Base-by-base conservation (phyloP, 2,113 vertebrate species). In the Carassius carassius region DNA sequence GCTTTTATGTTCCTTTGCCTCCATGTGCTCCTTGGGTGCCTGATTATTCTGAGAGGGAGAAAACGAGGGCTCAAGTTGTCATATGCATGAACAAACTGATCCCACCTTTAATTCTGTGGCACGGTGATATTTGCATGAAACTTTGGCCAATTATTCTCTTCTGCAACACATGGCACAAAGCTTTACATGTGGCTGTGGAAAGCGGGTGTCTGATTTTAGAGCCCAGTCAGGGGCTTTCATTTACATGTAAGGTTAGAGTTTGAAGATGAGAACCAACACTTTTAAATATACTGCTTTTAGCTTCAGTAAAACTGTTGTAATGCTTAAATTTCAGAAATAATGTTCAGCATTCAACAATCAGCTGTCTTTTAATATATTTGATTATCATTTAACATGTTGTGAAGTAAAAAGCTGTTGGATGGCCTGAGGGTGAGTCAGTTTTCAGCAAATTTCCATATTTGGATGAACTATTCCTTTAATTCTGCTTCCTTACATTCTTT, bases 131-230 rank as follows among this genome's bases (percentile, higher is more conserved):
- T 93, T 94, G 92, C 93, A 94, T 94, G 92, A 92, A 91, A 90
- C 93, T 91, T 92, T 92, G 92, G 90, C 93, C 93, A 95, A 95
- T 94, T 95, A 94, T 90, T 89, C 88, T 89, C 75, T 84, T 54
- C 88, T 86, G 90, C 88, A 89, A 88, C 83, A 77, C 86, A 91
- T 90, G 51, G 75, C 86, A 78, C 86, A 54, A 87, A 90, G 89
- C 86, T 84, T 91, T 90, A 91, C 91, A 92, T 90, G 85, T 91
- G 91, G 91, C 63, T 90, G 76, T 81, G 85, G 85, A 86, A 23
- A 8, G 49, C 29, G 74, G 44, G 84, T 88, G 92, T 92, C 91
- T 90, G 84, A 84, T 70, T 85, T 60, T 35, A 41, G 37, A 47
- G 77, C 19, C 73, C 70, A 21, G 69, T 81, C 54, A 51, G 83